Conservation (phyloP, 1,140 invertebrate species). For the Mya arenaria region DNA sequence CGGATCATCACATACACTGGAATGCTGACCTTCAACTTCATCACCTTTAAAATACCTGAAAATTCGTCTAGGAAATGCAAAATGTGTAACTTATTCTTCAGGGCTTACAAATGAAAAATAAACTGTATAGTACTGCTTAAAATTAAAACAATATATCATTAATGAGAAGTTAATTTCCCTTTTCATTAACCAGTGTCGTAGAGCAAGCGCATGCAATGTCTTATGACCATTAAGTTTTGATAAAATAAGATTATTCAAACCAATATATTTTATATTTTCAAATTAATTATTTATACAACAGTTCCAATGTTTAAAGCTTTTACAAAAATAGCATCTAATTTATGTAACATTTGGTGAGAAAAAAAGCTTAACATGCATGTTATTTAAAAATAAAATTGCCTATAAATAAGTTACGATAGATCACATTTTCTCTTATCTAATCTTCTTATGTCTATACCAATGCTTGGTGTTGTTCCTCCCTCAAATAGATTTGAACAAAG, state of each 20-base stretch:
- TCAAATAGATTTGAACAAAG: constrained; percentile 91
- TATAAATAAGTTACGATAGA: constrained; percentile 80
- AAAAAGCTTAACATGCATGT: no score
- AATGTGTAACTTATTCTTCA: not conserved
- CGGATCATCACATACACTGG: constrained; percentile 93
- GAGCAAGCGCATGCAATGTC: not conserved
- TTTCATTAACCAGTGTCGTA: not conserved
- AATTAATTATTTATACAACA: no score
- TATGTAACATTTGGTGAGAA: not conserved
- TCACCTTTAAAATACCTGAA: constrained; percentile 78
- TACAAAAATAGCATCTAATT: constrained; percentile 81
- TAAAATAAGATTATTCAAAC: no score
- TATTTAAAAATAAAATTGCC: not conserved
- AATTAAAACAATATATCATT: not conserved
- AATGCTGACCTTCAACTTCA: constrained; percentile 83
- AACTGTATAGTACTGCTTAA: not conserved
- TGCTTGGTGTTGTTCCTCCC: constrained; percentile 93
- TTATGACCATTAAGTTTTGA: not conserved
- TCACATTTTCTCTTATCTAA: constrained; percentile 55
- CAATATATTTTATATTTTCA: no score
- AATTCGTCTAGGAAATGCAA: not conserved
- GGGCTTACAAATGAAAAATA: not conserved
- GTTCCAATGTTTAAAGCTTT: constrained; percentile 38
- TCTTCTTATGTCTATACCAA: constrained; percentile 66
- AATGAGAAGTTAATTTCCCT: not conserved